phyloP scores from a whole-genome alignment of 2,888 invertebrate genomes.

The Drosophila anceps region DNA sequence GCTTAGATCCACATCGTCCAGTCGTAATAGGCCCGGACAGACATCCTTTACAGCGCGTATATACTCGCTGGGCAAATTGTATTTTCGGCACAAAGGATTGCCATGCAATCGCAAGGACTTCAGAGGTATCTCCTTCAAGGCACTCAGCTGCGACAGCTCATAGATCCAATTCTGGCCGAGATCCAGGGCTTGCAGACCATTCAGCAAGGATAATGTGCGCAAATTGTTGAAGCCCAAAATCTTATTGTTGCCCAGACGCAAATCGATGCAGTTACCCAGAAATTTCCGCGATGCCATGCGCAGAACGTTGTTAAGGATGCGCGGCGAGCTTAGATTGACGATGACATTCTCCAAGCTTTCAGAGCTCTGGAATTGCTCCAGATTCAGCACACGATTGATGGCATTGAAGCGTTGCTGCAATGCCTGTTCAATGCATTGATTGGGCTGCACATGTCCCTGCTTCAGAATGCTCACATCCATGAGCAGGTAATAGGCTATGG shows the following conservation, averaged over 20 bases:
- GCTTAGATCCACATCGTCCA: constrained; percentile 79
- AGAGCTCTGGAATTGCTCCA: constrained; percentile 77
- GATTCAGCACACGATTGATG: constrained; percentile 77
- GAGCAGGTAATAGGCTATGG: constrained; percentile 68
- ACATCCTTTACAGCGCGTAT: constrained; percentile 68
- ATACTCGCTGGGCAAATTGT: constrained; percentile 78
- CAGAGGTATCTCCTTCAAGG: constrained; percentile 69
- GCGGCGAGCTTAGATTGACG: constrained; percentile 72
- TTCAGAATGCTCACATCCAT: constrained; percentile 79
- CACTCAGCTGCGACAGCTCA: constrained; percentile 67
- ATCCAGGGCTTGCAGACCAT: constrained; percentile 79
- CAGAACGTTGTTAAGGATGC: constrained; percentile 72
- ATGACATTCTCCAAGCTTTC: constrained; percentile 77
- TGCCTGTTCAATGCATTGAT: constrained; percentile 71
- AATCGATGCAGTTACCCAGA: constrained; percentile 74
- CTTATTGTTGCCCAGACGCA: constrained; percentile 77
- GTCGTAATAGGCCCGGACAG: constrained; percentile 74
- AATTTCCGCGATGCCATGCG: constrained; percentile 76
- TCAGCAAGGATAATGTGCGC: constrained; percentile 73
- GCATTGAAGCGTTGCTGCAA: constrained; percentile 73
- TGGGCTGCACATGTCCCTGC: constrained; percentile 75
- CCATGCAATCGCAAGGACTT: constrained; percentile 79
- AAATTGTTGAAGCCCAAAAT: constrained; percentile 68
- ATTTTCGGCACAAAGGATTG: constrained; percentile 80
- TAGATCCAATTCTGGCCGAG: constrained; percentile 80